phyloP scores from a whole-genome alignment of 1,140 invertebrate genomes.

The Macrobrachium rosenbergii region DNA sequence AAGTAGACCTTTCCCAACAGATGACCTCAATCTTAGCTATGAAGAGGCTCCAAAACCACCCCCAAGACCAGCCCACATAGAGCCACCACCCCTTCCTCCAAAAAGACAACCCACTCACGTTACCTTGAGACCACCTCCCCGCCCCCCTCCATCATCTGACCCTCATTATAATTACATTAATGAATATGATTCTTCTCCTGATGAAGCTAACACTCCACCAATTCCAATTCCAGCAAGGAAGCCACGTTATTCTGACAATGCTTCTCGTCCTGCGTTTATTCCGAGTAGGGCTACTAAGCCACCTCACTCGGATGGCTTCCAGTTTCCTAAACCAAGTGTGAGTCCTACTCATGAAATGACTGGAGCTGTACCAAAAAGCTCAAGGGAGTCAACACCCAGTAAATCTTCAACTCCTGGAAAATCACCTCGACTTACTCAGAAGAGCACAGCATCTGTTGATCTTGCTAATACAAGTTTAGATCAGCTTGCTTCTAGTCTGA shows the following conservation, averaged over 20 bases:
- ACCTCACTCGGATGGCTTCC: slow-evolving; percentile 55
- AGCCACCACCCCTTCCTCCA: slow-evolving; percentile 64
- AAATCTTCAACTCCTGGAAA: slow-evolving; percentile 65
- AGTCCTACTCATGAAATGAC: slow-evolving; percentile 64
- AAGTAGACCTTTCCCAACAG: slow-evolving; percentile 63
- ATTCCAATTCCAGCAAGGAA: slow-evolving; percentile 66
- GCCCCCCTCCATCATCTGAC: slow-evolving; percentile 62
- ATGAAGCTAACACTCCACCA: slow-evolving; percentile 58
- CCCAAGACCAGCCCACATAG: slow-evolving; percentile 64
- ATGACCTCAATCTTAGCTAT: slow-evolving; percentile 54
- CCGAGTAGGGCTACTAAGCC: slow-evolving; percentile 62
- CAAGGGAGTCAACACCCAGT: slow-evolving; percentile 65
- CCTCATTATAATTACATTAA: slow-evolving; percentile 66
- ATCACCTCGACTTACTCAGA: slow-evolving; percentile 59
- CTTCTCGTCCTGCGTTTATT: slow-evolving; percentile 54
- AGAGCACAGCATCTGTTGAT: slow-evolving; percentile 61
- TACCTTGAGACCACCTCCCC: slow-evolving; percentile 60
- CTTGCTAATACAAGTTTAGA: slow-evolving; percentile 65
- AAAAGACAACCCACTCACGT: slow-evolving; percentile 65
- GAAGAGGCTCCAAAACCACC: slow-evolving; percentile 66
- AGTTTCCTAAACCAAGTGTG: slow-evolving; percentile 64
- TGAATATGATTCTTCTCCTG: slow-evolving; percentile 65
- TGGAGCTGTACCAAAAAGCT: slow-evolving; percentile 64
- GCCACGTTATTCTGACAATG: slow-evolving; percentile 57
- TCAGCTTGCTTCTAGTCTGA: slow-evolving; percentile 59